Percentiles rank a stretch among this genome's conserved stretches.
Evolutionary conservation across 2,113 vertebrate species (phyloP).

Genomic region (Paramisgurnus dabryanus): DNA sequence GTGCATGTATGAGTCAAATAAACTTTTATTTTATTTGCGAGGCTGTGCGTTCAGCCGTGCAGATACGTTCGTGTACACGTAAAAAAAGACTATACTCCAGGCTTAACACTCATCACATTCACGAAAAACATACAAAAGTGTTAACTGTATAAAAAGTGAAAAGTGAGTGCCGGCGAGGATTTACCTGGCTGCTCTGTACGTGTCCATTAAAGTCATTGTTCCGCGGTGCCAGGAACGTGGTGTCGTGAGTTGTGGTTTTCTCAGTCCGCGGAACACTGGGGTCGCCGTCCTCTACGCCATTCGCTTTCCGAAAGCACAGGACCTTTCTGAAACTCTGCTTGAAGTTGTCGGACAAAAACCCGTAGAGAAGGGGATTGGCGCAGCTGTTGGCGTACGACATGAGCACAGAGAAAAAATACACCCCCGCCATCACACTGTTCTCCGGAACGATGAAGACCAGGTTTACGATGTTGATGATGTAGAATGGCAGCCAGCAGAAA

Average conservation of each 20-base stretch:
- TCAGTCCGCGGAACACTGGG: conserved; percentile 77
- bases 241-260: conserved; percentile 81
- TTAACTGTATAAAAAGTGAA: no score
- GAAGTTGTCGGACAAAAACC: conserved; percentile 94
- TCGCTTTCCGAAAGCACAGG: conserved; percentile 79
- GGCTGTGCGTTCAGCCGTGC: no score
- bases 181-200: conserved; percentile 85
- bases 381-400: conserved; percentile 94
- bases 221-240: conserved; percentile 68
- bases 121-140: no score
- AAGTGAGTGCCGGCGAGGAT: no score
- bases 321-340: conserved; percentile 90
- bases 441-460: conserved; percentile 86
- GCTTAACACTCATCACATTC: background rate
- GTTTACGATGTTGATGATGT: conserved; percentile 90
- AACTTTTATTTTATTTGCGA: no score
- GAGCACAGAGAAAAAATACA: conserved; percentile 90
- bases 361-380: conserved; percentile 92
- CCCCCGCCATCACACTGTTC: conserved; percentile 76
- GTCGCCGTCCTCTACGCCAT: conserved; percentile 78
- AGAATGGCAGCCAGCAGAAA: conserved; percentile 95
- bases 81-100: no score
- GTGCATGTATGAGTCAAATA: no score
- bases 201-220: conserved; percentile 75
- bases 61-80: no score